These are phyloP conservation scores for Macquaria australasica DNA, from an alignment of 2,113 vertebrate genomes.

Conservation along the genomic window DNA sequence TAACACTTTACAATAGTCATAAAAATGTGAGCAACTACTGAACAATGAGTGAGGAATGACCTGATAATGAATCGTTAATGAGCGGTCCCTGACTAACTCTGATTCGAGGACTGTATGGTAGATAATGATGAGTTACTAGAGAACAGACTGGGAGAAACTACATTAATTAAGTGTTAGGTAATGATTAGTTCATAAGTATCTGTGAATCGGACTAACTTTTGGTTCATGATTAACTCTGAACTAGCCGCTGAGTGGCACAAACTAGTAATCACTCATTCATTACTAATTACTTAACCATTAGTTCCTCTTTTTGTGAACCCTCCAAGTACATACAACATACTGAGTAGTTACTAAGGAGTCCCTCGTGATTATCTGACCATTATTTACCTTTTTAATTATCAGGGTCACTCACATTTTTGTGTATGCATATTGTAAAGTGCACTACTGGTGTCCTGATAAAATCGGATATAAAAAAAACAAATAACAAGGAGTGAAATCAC, in stretches of 20 bases:
- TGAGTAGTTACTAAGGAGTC: too few species aligned
- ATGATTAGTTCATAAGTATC: neutral
- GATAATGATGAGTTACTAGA: neutral
- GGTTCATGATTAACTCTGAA: neutral
- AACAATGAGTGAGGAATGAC: neutral
- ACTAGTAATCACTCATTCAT: neutral
- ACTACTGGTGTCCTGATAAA: constrained; percentile 27
- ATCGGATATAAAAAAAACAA: neutral
- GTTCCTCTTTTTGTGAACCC: neutral
- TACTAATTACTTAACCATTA: neutral
- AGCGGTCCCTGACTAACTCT: neutral
- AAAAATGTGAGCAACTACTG: neutral
- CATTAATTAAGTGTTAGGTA: neutral
- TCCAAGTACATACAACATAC: too few species aligned
- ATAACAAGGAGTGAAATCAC: constrained; percentile 17
- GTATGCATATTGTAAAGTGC: neutral
- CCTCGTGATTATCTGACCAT: neutral
- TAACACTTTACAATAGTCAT: neutral
- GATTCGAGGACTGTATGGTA: neutral
- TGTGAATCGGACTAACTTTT: neutral
- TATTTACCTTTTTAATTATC: neutral
- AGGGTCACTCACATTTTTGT: neutral
- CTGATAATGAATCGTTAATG: neutral
- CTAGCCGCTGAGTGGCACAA: neutral
- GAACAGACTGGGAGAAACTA: too few species aligned